phyloP scores from a whole-genome alignment of 2,113 vertebrate genomes.

The Antidorcas marsupialis region DNA sequence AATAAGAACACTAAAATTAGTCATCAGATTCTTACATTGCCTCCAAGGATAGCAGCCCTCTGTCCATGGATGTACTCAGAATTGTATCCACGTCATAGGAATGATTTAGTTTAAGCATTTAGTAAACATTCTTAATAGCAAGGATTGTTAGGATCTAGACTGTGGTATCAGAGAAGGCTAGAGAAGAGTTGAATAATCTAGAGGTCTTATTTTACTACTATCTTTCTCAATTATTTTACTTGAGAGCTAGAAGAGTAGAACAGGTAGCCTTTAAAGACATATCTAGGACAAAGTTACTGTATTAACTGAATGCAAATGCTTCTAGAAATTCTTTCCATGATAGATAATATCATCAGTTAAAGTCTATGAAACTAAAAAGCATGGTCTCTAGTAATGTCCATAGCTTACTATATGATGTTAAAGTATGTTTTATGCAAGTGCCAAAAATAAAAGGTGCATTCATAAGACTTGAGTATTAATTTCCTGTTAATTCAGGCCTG shows the following conservation, averaged over 20 bases:
- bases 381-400: background rate
- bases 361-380: background rate
- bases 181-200: background rate
- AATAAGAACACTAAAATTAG: background rate
- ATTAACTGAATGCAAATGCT: background rate
- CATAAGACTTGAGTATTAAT: background rate
- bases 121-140: background rate
- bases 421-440: background rate
- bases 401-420: background rate
- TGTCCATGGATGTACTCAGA: background rate
- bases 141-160: slow-evolving; percentile 2
- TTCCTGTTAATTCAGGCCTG: background rate
- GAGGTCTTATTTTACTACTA: background rate
- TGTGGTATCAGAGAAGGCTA: background rate
- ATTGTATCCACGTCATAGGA: background rate
- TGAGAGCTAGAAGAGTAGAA: background rate
- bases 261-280: background rate
- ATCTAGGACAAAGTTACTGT: background rate
- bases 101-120: background rate
- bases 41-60: background rate
- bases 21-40: background rate
- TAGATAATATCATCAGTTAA: background rate
- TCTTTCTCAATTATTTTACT: background rate
- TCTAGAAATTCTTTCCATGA: background rate
- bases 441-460: background rate